phyloP scores from a whole-genome alignment of 2,113 vertebrate species.

The pig (Sus scrofa) region T2T-Sscrofa CM000819.6:24837501-24838000 shows the following conservation, averaged over 20 bases:
- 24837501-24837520: neutral
- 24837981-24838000: neutral
- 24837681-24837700: neutral
- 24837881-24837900: neutral
- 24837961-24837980: neutral
- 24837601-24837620: neutral
- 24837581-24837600: neutral
- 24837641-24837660: neutral
- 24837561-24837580: neutral
- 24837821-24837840: neutral
- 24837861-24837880: neutral
- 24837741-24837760: neutral
- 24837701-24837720: neutral
- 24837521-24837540: neutral
- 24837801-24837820: neutral
- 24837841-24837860: neutral
- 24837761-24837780: neutral
- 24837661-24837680: neutral
- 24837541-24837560: neutral
- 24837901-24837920: neutral
- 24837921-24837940: neutral
- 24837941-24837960: neutral
- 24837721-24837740: neutral
- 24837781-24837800: neutral
- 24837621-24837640: neutral